A percentile compares a stretch with the other conserved stretches of the same genome.
Conservation (phyloP, 2,888 invertebrate species). For the Thera britannica region DNA sequence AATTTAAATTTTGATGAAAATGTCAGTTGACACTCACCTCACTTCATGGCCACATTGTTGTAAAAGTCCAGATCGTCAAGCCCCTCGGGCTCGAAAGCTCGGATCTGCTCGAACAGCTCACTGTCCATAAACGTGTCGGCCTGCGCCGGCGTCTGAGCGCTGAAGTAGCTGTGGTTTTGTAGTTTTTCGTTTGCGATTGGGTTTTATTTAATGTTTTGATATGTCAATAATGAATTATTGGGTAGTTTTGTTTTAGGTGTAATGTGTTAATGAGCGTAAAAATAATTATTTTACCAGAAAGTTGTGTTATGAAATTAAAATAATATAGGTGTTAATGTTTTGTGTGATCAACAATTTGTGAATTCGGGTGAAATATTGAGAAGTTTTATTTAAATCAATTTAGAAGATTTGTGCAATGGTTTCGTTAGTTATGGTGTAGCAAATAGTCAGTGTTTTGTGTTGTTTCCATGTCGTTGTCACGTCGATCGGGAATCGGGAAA, state of each 20-base stretch:
- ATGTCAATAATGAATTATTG: not conserved
- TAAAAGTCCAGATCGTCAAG: constrained; percentile 74
- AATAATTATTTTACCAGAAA: not conserved
- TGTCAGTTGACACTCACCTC: constrained; percentile 50
- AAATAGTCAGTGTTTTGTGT: not conserved
- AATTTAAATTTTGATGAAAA: too few species aligned
- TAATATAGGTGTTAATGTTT: not conserved
- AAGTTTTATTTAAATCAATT: not conserved
- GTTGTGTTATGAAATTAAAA: not conserved
- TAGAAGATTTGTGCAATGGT: not conserved
- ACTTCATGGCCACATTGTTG: constrained; percentile 70
- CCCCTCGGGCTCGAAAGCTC: constrained; percentile 72
- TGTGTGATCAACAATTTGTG: not conserved
- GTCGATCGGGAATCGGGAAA: constrained; percentile 70
- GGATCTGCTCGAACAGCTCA: constrained; percentile 75
- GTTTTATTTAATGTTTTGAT: constrained; percentile 5
- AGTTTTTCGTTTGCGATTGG: constrained; percentile 25
- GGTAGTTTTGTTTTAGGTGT: not conserved
- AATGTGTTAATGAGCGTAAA: not conserved
- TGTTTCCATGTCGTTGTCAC: constrained; percentile 44
- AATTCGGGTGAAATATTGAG: too few species aligned
- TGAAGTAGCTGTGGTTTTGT: constrained; percentile 64
- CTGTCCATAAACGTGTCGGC: constrained; percentile 75
- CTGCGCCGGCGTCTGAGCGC: constrained; percentile 69
- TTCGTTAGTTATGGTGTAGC: too few species aligned